Percentiles rank a stretch among this genome's conserved stretches.
phyloP scores from a whole-genome alignment of 2,888 invertebrate genomes.

The Machimus rusticus region DNA sequence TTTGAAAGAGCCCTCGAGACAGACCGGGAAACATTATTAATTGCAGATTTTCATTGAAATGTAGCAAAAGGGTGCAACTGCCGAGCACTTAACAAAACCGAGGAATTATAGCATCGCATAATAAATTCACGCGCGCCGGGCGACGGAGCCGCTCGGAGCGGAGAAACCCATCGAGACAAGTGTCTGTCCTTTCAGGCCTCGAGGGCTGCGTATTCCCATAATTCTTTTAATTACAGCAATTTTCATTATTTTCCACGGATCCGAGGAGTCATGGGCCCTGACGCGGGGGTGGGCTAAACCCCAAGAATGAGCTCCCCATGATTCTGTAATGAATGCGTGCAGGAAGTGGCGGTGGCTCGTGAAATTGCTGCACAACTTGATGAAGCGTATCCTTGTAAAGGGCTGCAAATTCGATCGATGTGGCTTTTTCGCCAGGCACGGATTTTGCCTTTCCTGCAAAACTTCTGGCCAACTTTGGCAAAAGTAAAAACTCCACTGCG shows the following conservation, averaged over 20 bases:
- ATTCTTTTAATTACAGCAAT: slow-evolving; percentile 37
- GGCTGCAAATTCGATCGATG: slow-evolving; percentile 13
- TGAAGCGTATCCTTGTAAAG: not conserved
- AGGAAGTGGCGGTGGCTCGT: not conserved
- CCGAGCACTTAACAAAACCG: slow-evolving; percentile 7
- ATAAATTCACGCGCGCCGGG: slow-evolving; percentile 1
- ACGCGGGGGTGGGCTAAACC: not conserved
- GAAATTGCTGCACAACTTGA: not conserved
- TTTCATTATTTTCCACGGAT: slow-evolving; percentile 6
- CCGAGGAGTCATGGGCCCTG: not conserved
- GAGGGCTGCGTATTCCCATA: slow-evolving; percentile 3
- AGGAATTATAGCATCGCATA: slow-evolving; percentile 26
- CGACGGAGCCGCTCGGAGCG: not conserved
- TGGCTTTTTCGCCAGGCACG: not conserved
- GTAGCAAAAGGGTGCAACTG: slow-evolving; percentile 13
- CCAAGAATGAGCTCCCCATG: not conserved
- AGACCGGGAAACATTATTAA: slow-evolving; percentile 30
- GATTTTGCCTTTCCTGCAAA: not conserved
- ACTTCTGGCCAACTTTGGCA: not conserved
- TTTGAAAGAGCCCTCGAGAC: slow-evolving; percentile 22
- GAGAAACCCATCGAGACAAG: slow-evolving; percentile 22
- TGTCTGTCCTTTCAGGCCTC: slow-evolving; percentile 18
- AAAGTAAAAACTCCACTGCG: not conserved
- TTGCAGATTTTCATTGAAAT: slow-evolving; percentile 26
- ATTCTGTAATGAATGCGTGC: slow-evolving; percentile 15